These are phyloP conservation scores for Mesocentrotus franciscanus DNA, from an alignment of 53 echinoderm and acorn worm genomes.

Conservation along the genomic window DNA sequence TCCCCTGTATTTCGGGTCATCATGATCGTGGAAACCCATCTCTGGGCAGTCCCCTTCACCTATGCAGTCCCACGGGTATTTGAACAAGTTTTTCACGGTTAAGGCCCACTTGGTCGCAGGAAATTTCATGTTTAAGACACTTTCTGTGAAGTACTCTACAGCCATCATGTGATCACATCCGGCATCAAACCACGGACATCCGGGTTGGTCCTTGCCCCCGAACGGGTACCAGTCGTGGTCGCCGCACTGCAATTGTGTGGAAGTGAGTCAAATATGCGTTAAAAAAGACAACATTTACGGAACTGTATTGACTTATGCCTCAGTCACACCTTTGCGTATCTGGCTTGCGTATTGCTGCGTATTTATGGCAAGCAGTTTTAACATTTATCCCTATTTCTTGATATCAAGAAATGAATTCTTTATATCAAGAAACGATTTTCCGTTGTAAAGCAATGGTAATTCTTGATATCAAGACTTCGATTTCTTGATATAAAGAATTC, in stretches of 20 bases:
- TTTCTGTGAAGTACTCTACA: not conserved
- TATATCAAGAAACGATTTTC: no score
- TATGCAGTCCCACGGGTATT: not conserved
- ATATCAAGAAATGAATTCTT: no score
- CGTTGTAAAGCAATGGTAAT: no score
- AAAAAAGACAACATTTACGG: no score
- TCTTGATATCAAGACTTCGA: no score
- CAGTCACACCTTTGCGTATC: no score
- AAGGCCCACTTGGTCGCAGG: not conserved
- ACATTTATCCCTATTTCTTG: no score
- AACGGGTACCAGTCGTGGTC: constrained; percentile 3
- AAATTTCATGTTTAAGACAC: not conserved
- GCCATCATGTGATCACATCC: not conserved
- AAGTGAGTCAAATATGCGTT: not conserved
- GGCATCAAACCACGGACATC: not conserved
- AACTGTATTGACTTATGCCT: no score
- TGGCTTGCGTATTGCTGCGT: no score
- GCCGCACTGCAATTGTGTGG: not conserved
- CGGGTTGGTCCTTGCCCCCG: constrained; percentile 2
- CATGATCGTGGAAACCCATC: not conserved
- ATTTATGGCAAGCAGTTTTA: no score
- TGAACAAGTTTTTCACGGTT: not conserved
- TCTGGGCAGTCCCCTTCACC: not conserved
- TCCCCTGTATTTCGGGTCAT: not conserved
- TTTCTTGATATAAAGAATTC: no score